These are phyloP conservation scores for Torymus texanus DNA, from an alignment of 2,888 invertebrate species.

Conservation along the genomic window DNA sequence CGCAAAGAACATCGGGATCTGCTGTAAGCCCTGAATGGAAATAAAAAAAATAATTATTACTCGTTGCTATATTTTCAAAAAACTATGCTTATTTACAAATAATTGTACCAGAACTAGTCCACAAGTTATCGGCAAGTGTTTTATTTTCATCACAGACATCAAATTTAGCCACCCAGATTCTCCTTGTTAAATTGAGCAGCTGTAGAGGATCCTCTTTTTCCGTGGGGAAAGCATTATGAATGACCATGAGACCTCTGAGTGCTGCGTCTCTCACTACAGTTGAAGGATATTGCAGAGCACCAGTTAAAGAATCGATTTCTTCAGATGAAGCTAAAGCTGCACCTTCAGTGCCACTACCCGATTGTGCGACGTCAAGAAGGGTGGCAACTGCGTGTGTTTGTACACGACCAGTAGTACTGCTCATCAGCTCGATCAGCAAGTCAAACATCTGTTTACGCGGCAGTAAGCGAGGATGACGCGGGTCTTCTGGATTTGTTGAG, in stretches of 20 bases:
- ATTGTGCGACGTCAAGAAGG: slow-evolving; percentile 86
- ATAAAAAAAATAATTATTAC: neutral
- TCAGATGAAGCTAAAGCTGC: slow-evolving; percentile 80
- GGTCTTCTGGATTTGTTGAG: slow-evolving; percentile 75
- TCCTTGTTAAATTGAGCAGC: slow-evolving; percentile 80
- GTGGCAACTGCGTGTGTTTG: slow-evolving; percentile 88
- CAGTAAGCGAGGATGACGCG: slow-evolving; percentile 85
- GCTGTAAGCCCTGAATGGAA: slow-evolving; percentile 74
- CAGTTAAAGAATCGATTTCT: slow-evolving; percentile 84
- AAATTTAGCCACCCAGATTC: slow-evolving; percentile 89
- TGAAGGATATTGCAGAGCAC: slow-evolving; percentile 84
- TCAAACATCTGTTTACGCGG: slow-evolving; percentile 89
- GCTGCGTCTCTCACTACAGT: slow-evolving; percentile 87
- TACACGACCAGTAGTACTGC: slow-evolving; percentile 81
- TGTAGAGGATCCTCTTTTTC: slow-evolving; percentile 79
- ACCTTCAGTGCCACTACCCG: slow-evolving; percentile 82
- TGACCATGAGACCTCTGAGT: slow-evolving; percentile 82
- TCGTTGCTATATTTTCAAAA: neutral
- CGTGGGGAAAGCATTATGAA: slow-evolving; percentile 80
- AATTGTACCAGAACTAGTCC: slow-evolving; percentile 75
- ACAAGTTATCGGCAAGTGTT: slow-evolving; percentile 80
- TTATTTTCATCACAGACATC: slow-evolving; percentile 87
- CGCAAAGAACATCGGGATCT: slow-evolving; percentile 76
- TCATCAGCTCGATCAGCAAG: slow-evolving; percentile 86
- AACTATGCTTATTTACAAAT: neutral